phyloP scores from a whole-genome alignment of 2,888 invertebrate species.

The Nomada fucata region DNA sequence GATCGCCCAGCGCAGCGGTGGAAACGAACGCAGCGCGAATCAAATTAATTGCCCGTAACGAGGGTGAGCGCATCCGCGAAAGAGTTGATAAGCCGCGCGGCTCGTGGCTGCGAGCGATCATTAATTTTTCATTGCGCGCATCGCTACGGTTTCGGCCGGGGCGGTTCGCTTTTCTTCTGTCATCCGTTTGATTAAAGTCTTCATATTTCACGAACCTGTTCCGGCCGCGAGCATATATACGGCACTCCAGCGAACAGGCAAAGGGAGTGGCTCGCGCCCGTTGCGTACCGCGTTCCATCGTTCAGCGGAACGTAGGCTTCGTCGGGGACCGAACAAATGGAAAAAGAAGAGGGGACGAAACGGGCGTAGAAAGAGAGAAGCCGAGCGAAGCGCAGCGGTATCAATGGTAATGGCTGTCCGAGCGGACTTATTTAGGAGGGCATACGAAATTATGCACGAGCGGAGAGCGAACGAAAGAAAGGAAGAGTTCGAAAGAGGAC shows the following conservation, averaged over 20 bases:
- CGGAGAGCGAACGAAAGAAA: background rate
- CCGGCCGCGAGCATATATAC: constrained; percentile 34
- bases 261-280: constrained; percentile 46
- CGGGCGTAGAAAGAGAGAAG: constrained; percentile 28
- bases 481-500: background rate
- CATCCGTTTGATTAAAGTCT: constrained; percentile 74
- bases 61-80: background rate
- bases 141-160: constrained; percentile 63
- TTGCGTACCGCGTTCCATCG: constrained; percentile 42
- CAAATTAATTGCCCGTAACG: constrained; percentile 32
- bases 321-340: constrained; percentile 55
- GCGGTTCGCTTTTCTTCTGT: constrained; percentile 65
- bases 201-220: constrained; percentile 74
- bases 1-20: background rate
- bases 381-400: constrained; percentile 52
- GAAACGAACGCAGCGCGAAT: constrained; percentile 17
- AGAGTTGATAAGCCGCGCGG: constrained; percentile 45
- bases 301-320: constrained; percentile 32
- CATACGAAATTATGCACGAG: constrained; percentile 71
- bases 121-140: constrained; percentile 69
- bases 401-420: constrained; percentile 72
- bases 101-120: constrained; percentile 33
- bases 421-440: constrained; percentile 71
- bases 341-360: constrained; percentile 50
- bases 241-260: constrained; percentile 36